Conservation (phyloP, 2,797 vertebrate species). For the Garrulus glandarius region DNA sequence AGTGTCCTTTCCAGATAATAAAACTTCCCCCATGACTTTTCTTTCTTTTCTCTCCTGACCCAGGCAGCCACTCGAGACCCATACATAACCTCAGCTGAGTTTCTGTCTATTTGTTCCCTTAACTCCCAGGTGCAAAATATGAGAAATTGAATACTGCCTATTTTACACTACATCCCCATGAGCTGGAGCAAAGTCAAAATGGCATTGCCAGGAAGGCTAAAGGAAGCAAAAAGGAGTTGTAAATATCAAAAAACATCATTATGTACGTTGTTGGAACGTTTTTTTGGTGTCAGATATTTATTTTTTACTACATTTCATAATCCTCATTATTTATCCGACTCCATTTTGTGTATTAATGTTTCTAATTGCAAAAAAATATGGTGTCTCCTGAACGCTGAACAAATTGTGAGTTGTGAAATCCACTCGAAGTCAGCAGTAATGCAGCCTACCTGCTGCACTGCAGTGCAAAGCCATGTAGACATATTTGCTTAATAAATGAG, state of each 20-base stretch:
- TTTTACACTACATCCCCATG: background rate
- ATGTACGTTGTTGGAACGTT: background rate
- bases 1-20: background rate
- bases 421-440: background rate
- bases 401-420: background rate
- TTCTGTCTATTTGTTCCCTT: background rate
- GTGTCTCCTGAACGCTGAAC: fast-evolving
- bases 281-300: background rate
- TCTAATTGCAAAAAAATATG: background rate
- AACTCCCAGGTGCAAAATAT: background rate
- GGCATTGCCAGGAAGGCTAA: background rate
- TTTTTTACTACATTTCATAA: background rate
- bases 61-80: background rate
- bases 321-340: background rate
- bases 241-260: background rate
- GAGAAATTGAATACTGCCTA: background rate
- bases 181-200: background rate
- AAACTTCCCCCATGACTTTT: background rate
- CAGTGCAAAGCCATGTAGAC: background rate
- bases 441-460: background rate
- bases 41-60: background rate
- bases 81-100: background rate
- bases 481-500: background rate
- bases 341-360: background rate
- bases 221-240: background rate